Conservation (phyloP, 2,888 invertebrate species). For the Drosophila pegasa region DNA sequence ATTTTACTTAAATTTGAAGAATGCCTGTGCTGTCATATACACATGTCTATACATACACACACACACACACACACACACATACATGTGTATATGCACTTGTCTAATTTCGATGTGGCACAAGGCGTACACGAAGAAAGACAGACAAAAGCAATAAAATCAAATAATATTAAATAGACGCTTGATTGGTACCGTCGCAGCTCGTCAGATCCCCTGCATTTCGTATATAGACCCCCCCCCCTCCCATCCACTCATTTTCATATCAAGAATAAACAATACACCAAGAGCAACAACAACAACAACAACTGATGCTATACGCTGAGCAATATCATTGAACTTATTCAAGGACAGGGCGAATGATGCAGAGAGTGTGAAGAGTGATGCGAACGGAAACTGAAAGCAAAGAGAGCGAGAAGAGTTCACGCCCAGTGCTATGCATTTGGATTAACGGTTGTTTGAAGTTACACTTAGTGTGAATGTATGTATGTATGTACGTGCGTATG, state of each 20-base stretch:
- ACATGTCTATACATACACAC: not conserved
- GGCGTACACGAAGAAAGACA: slow-evolving; percentile 22
- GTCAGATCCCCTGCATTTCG: slow-evolving; percentile 8
- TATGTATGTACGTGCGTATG: not conserved
- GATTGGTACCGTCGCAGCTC: slow-evolving; percentile 20
- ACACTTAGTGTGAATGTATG: not conserved
- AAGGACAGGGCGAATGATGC: slow-evolving; percentile 55
- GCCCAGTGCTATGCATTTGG: slow-evolving; percentile 2
- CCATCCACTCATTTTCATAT: slow-evolving; percentile 35
- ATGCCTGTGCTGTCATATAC: not conserved
- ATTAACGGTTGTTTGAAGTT: slow-evolving; percentile 22
- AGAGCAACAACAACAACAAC: slow-evolving; percentile 22
- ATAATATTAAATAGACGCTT: slow-evolving; percentile 20
- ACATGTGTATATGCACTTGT: slow-evolving; percentile 12
- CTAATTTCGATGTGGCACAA: slow-evolving; percentile 37
- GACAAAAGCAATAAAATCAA: slow-evolving; percentile 17
- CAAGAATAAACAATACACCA: slow-evolving; percentile 46
- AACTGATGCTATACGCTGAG: slow-evolving; percentile 26
- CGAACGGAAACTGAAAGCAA: slow-evolving; percentile 30
- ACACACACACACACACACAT: too few species aligned
- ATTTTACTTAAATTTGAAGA: slow-evolving; percentile 18
- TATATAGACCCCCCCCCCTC: not conserved
- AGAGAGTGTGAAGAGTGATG: slow-evolving; percentile 6
- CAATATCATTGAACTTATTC: slow-evolving; percentile 73
- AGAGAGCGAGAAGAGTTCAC: slow-evolving; percentile 9